These are phyloP conservation scores for Aythya baeri DNA, from an alignment of 2,113 vertebrate genomes.

Conservation along the genomic window DNA sequence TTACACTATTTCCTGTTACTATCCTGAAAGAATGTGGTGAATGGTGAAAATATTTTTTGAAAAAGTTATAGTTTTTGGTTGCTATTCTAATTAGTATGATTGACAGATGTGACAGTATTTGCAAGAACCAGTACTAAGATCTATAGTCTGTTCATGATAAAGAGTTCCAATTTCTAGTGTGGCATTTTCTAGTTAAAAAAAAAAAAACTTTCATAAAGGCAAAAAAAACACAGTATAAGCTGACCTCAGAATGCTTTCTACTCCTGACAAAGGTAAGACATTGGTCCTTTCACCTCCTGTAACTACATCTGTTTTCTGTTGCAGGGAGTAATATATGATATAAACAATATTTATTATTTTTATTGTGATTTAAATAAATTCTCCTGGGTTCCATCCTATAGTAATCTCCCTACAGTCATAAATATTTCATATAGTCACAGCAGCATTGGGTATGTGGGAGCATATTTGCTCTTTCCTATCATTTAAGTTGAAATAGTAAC, in stretches of 20 bases:
- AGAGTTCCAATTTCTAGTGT: background rate
- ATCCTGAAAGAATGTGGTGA: background rate
- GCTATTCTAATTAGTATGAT: constrained; percentile 20
- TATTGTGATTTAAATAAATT: background rate
- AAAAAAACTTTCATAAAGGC: background rate
- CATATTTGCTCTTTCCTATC: background rate
- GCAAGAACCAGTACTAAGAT: constrained; percentile 10
- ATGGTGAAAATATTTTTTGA: constrained; percentile 10
- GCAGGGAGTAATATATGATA: background rate
- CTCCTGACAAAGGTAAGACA: background rate
- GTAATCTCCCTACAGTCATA: background rate
- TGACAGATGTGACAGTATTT: background rate
- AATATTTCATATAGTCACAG: background rate
- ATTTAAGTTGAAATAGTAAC: background rate
- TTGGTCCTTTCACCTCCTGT: background rate
- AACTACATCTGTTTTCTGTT: background rate
- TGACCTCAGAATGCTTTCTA: background rate
- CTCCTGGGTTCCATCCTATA: background rate
- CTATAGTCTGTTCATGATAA: background rate
- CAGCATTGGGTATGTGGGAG: background rate
- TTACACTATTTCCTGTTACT: constrained; percentile 13
- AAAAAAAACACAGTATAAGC: background rate
- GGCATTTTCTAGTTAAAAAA: background rate
- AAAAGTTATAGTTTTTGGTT: constrained; percentile 24
- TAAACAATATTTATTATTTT: background rate